Percentiles rank a stretch among this genome's conserved stretches.
These are phyloP conservation scores for Eucidaris tribuloides DNA, from an alignment of 35 echinoderm and acorn worm species.

Conservation along the genomic window DNA sequence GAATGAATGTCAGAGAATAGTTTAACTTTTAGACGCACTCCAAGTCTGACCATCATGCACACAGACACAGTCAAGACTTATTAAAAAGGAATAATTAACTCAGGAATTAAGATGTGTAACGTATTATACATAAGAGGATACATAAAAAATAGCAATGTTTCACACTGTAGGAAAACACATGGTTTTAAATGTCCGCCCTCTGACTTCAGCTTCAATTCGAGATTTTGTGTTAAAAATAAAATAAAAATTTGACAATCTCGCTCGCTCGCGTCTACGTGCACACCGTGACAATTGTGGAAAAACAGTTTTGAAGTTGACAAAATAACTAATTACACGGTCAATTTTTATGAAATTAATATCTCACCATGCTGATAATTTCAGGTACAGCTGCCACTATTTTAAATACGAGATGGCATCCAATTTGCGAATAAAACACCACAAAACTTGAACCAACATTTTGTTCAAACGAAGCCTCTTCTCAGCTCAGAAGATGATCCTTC, in stretches of 20 bases:
- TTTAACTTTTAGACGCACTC: too few relatives aligned
- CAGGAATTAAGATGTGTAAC: too few relatives aligned
- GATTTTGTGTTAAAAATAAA: background rate
- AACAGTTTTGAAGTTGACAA: background rate
- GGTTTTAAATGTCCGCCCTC: too few relatives aligned
- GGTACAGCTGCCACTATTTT: background rate
- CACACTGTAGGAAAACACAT: background rate
- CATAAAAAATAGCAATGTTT: background rate
- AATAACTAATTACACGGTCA: background rate
- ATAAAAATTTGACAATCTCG: background rate
- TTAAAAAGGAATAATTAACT: too few relatives aligned
- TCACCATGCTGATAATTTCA: slow-evolving; percentile 3
- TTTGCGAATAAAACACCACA: background rate
- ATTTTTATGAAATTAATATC: background rate
- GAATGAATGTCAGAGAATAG: too few relatives aligned
- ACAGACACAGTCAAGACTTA: too few relatives aligned
- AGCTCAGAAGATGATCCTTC: background rate
- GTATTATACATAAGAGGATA: background rate
- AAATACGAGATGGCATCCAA: background rate
- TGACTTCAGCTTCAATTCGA: background rate
- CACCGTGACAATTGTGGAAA: background rate
- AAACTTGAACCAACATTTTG: slow-evolving; percentile 18
- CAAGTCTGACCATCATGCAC: too few relatives aligned
- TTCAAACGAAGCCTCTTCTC: background rate
- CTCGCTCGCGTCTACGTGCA: background rate